A percentile compares a stretch with the other conserved stretches of the same genome.
These are phyloP conservation scores for Zapus hudsonius DNA, from an alignment of 2,113 vertebrate species.

Conservation along the genomic window DNA sequence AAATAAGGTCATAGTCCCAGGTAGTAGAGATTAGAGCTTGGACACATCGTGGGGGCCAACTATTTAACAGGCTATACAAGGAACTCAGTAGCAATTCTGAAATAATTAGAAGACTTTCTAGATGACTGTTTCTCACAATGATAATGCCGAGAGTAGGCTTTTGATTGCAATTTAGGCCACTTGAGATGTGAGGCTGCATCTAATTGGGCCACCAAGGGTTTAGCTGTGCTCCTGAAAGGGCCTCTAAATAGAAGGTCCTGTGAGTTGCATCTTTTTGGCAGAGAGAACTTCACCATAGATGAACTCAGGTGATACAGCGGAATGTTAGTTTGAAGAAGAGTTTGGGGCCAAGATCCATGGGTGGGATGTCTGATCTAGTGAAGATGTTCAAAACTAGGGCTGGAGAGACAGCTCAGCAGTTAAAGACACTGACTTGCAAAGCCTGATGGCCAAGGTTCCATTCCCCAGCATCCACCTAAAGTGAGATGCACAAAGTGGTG, in stretches of 20 bases:
- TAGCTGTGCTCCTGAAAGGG: conserved; percentile 6
- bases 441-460: too few relatives aligned
- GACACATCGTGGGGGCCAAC: not conserved
- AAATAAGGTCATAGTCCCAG: not conserved
- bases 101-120: conserved; percentile 41
- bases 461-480: too few relatives aligned
- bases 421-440: too few relatives aligned
- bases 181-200: not conserved
- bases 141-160: conserved; percentile 32
- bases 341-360: not conserved
- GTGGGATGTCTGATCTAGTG: not conserved
- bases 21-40: not conserved
- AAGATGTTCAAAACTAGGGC: not conserved
- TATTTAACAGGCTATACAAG: not conserved
- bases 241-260: not conserved
- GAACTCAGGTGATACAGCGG: not conserved
- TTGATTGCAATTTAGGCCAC: conserved; percentile 38
- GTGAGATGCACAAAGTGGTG: too few relatives aligned
- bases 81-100: conserved; percentile 10
- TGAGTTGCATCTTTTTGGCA: not conserved
- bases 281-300: too few relatives aligned
- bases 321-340: not conserved
- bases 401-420: too few relatives aligned
- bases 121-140: conserved; percentile 22
- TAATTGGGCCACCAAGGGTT: conserved; percentile 9